Evolutionary conservation across 2,797 vertebrate species (phyloP).

Genomic region (Gila robusta): DNA sequence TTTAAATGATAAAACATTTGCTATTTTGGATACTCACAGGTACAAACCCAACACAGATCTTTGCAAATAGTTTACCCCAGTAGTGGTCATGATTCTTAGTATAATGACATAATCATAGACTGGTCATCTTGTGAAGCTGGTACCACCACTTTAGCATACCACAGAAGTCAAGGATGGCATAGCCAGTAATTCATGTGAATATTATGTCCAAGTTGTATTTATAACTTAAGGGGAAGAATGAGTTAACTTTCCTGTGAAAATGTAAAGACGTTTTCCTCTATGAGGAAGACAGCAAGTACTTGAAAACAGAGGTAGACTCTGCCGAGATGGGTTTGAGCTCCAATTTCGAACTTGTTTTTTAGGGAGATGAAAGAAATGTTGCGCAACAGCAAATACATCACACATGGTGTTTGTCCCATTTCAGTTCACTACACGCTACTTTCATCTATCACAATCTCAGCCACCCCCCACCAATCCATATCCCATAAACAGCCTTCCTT

Average conservation of each 20-base stretch:
- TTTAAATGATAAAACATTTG: constrained; percentile 4
- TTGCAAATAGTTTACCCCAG: not conserved
- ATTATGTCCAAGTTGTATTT: not conserved
- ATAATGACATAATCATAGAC: constrained; percentile 1
- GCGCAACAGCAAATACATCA: constrained; percentile 5
- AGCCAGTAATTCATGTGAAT: not conserved
- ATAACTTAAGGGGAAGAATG: not conserved
- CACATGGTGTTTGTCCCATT: not conserved
- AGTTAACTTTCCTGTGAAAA: constrained; percentile 22
- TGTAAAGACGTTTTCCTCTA: not conserved
- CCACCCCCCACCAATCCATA: constrained; percentile 43
- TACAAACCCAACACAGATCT: not conserved
- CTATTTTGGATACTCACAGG: not conserved
- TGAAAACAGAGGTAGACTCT: not conserved
- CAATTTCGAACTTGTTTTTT: constrained; percentile 20
- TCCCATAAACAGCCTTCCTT: constrained; percentile 48
- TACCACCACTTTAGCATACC: not conserved
- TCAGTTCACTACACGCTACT: not conserved
- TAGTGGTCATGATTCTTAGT: constrained; percentile 1
- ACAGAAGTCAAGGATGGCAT: not conserved
- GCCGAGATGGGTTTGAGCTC: not conserved
- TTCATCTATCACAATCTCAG: constrained; percentile 49
- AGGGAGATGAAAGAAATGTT: not conserved
- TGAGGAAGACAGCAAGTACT: not conserved
- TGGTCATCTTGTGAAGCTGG: not conserved